Evolutionary conservation across 2,888 invertebrate species (phyloP).

Genomic region (Agrochola litura): DNA sequence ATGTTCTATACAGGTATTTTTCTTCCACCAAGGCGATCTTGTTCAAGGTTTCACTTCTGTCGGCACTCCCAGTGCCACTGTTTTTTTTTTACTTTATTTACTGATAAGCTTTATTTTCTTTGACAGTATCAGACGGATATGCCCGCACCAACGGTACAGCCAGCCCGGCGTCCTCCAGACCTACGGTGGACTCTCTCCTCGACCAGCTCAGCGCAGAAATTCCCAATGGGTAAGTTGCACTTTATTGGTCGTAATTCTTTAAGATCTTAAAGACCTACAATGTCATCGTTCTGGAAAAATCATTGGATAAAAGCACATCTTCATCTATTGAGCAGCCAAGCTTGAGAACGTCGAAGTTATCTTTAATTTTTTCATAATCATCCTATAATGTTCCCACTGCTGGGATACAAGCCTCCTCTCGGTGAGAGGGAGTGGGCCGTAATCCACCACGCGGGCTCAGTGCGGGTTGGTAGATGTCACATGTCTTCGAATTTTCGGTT

Average conservation of each 20-base stretch:
- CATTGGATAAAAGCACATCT: not conserved
- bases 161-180: constrained; percentile 91
- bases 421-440: too few relatives aligned
- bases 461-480: too few relatives aligned
- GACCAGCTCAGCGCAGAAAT: constrained; percentile 96
- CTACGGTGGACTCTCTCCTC: constrained; percentile 96
- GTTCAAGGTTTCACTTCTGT: too few relatives aligned
- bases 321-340: not conserved
- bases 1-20: too few relatives aligned
- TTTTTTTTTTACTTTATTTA: too few relatives aligned
- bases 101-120: not conserved
- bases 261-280: not conserved
- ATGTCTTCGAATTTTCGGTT: too few relatives aligned
- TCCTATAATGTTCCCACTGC: too few relatives aligned
- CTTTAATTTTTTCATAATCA: too few relatives aligned
- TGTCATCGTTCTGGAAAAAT: not conserved
- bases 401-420: too few relatives aligned
- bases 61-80: too few relatives aligned
- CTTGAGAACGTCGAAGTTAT: not conserved
- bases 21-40: too few relatives aligned
- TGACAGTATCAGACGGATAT: constrained; percentile 79
- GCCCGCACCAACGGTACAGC: constrained; percentile 86
- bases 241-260: not conserved
- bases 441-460: too few relatives aligned
- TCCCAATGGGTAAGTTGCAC: constrained; percentile 93